Base-by-base conservation (phyloP, 1,140 invertebrate species). In the Neuroterus valhalla region DNA sequence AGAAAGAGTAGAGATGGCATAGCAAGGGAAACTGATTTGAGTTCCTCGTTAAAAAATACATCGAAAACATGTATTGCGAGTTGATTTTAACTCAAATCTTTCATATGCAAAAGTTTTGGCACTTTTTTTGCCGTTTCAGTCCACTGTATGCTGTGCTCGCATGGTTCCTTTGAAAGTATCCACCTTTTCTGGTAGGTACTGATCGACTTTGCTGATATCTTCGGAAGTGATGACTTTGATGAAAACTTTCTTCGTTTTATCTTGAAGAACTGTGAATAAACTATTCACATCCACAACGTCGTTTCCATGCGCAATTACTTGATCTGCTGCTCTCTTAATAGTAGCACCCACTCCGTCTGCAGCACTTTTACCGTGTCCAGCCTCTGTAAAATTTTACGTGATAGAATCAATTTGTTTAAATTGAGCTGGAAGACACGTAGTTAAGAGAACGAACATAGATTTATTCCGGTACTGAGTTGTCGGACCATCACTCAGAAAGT, bases 361-460 rank as follows among this genome's bases (percentile, higher is more conserved):
- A 15, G 66, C 66, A 62, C 73, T 66, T 78, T 82, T 84, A 23
- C 86, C 84, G 75, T 85, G 86, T n/a, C 73, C 52, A 15, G 84
- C 46, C 46, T 50, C 46, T 6, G 46, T 17, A 50, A 50, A 50
- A 50, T 50, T 50, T 17, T 50, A 50, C n/a, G 46, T 50, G 1
- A 50, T 17, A 50, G 46, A 15, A 50, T 17, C 19, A 17, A 50
- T 50, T 50, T 50, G 46, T 2, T 50, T 17, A 50, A 45, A 45
- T 45, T 8, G 44, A 3, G 2, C n/a, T 45, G 44, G 44, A 1
- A 45, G 6, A 45, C 2, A 15, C n/a, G 44, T 45, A 4, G 1
- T 11, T 45, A 45, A 45, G 1, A 45, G 44, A 45, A 45, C 11
- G n/a, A 45, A 45, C 44, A 45, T 45, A 11, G n/a, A n/a, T n/a